phyloP scores from a whole-genome alignment of 2,113 vertebrate genomes.

The Raphicerus campestris region DNA sequence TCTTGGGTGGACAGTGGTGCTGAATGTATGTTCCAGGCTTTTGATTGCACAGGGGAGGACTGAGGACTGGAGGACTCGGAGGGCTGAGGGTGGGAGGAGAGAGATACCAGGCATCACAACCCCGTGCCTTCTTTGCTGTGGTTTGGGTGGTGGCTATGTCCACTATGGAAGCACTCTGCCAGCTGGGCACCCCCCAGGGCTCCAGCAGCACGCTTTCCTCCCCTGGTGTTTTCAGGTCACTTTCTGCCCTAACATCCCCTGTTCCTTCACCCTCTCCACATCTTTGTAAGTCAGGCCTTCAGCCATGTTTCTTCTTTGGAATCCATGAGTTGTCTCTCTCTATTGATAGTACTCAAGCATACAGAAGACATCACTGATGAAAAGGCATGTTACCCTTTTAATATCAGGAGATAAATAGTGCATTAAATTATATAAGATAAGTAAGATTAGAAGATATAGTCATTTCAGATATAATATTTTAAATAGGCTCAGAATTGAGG shows the following conservation, averaged over 20 bases:
- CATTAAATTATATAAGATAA: neutral
- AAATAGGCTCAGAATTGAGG: neutral
- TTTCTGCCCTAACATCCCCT: neutral
- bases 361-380: neutral
- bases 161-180: neutral
- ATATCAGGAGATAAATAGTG: neutral
- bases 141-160: neutral
- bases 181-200: neutral
- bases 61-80: neutral
- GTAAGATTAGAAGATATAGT: neutral
- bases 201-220: neutral
- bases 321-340: neutral
- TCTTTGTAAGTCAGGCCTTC: neutral
- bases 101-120: too few relatives aligned
- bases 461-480: neutral
- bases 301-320: neutral
- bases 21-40: neutral
- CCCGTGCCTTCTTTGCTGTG: neutral
- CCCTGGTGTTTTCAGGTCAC: neutral
- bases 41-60: neutral
- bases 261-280: neutral
- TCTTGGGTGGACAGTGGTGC: neutral
- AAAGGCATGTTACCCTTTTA: neutral
- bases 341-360: neutral
- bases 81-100: neutral